Base-by-base conservation (phyloP, 2,113 vertebrate genomes). In the Todiramphus saurophagus region DNA sequence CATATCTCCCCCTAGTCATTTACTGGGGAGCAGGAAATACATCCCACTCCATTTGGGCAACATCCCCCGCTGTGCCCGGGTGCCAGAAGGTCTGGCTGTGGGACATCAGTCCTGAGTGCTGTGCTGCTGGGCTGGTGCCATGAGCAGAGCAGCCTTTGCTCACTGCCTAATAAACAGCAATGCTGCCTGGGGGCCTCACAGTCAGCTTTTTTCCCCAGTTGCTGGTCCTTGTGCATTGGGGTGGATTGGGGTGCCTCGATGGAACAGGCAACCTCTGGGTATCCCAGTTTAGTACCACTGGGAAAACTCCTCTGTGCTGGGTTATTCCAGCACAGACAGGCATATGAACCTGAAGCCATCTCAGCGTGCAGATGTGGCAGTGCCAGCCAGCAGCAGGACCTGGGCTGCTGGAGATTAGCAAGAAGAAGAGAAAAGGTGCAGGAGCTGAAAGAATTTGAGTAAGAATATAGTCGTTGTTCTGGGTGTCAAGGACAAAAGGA, bases 401-500 rank as follows among this genome's bases (percentile, higher is more conserved):
- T 18, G 39, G 31, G 39, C 77, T 39, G 28, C n/a, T 3, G 1
- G 11, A 33, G 37, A 63, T 21, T 35, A 41, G 24, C 25, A 9
- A 50, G 53, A 51, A 28, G 7, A 46, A 31, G 4, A 43, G 7
- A 82, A 31, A 35, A 51, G 48, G n/a, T 37, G 6, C 33, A 31
- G 53, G 56, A 58, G 24, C 33, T 50, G 31, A 35, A 46, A 21
- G 39, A 19, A 23, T 3, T 48, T 43, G n/a, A 46, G 56, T 39
- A 68, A 30, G 20, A 37, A 8, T 4, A 20, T 0, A 15, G 20
- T 7, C 0, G 0, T 59, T 81, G 20, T 27, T 82, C 20, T 18
- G 70, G 24, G 27, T 63, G 64, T 21, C 0, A 3, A 48, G 64
- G 58, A 72, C 44, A 62, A n/a, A 48, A 39, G 39, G 11, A 48